A percentile compares a stretch with the other conserved stretches of the same genome.
Evolutionary conservation across 2,888 invertebrate genomes (phyloP).

Genomic region (Heliothis peltigera): DNA sequence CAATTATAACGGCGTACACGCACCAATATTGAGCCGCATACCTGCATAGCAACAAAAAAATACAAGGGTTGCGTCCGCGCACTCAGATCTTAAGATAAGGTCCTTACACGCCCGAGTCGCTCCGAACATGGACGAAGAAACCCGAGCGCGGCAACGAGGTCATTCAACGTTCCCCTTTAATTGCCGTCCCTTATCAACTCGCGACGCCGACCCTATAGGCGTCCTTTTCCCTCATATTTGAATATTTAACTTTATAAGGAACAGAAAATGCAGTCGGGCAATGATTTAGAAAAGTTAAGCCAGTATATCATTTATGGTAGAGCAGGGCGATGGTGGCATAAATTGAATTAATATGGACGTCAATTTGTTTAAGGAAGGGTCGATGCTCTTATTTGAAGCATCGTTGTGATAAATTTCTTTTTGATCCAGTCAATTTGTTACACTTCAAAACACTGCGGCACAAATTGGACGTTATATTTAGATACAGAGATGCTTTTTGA

Average conservation of each 20-base stretch:
- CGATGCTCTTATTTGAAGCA: constrained; percentile 67
- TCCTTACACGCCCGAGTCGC: constrained; percentile 72
- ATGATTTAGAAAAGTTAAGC: constrained; percentile 80
- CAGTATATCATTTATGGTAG: constrained; percentile 72
- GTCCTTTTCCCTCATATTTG: constrained; percentile 75
- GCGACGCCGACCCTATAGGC: constrained; percentile 59
- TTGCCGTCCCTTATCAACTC: constrained; percentile 81
- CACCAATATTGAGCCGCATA: constrained; percentile 59
- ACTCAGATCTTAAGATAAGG: constrained; percentile 82
- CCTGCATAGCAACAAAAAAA: constrained; percentile 58
- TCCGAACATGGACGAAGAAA: constrained; percentile 77
- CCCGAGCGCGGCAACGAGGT: constrained; percentile 79
- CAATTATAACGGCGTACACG: constrained; percentile 58
- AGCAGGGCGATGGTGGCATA: constrained; percentile 69
- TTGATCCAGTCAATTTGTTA: constrained; percentile 52
- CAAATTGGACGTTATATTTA: constrained; percentile 10
- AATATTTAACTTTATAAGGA: constrained; percentile 79
- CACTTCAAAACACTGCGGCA: constrained; percentile 28
- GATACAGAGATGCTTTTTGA: no score
- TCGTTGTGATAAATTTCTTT: constrained; percentile 52
- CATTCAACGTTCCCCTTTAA: constrained; percentile 77
- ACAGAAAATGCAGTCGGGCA: constrained; percentile 74
- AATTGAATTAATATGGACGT: constrained; percentile 82
- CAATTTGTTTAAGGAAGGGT: constrained; percentile 73
- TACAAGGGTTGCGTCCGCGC: constrained; percentile 81